These are phyloP conservation scores for Pseudococcus jackbeardsleyi DNA, from an alignment of 2,888 invertebrate species.

Conservation along the genomic window DNA sequence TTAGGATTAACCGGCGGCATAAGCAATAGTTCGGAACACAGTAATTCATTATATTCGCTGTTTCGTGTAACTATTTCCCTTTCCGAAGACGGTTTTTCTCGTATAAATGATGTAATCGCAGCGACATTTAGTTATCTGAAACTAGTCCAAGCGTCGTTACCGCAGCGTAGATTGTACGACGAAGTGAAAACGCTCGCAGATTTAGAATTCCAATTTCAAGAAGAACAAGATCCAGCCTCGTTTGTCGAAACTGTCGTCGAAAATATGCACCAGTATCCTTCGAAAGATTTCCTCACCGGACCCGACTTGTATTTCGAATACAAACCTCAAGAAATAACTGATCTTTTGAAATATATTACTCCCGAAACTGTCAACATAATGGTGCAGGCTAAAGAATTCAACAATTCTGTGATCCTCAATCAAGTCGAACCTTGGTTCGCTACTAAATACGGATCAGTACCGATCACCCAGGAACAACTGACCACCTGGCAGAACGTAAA, in stretches of 20 bases:
- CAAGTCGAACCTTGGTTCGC: constrained; percentile 86
- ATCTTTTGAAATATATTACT: constrained; percentile 73
- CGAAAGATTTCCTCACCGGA: constrained; percentile 84
- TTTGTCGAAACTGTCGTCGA: constrained; percentile 84
- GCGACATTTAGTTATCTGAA: constrained; percentile 85
- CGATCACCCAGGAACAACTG: constrained; percentile 77
- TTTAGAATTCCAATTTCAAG: constrained; percentile 75
- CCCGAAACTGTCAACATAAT: constrained; percentile 81
- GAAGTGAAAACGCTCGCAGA: constrained; percentile 84
- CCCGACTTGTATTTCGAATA: constrained; percentile 82
- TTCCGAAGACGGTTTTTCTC: constrained; percentile 78
- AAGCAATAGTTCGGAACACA: constrained; percentile 72
- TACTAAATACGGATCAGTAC: constrained; percentile 79
- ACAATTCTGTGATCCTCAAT: constrained; percentile 72
- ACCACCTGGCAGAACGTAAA: constrained; percentile 75
- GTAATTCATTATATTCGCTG: constrained; percentile 81
- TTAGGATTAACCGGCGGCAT: constrained; percentile 78
- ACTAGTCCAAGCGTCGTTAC: constrained; percentile 73
- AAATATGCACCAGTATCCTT: constrained; percentile 84
- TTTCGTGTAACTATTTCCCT: constrained; percentile 78
- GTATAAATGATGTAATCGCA: constrained; percentile 80
- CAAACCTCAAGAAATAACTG: constrained; percentile 75
- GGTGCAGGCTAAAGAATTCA: constrained; percentile 74
- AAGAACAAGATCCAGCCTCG: constrained; percentile 80
- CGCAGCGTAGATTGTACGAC: constrained; percentile 74